These are phyloP conservation scores for Actias luna DNA, from an alignment of 2,888 invertebrate genomes.

Conservation along the genomic window DNA sequence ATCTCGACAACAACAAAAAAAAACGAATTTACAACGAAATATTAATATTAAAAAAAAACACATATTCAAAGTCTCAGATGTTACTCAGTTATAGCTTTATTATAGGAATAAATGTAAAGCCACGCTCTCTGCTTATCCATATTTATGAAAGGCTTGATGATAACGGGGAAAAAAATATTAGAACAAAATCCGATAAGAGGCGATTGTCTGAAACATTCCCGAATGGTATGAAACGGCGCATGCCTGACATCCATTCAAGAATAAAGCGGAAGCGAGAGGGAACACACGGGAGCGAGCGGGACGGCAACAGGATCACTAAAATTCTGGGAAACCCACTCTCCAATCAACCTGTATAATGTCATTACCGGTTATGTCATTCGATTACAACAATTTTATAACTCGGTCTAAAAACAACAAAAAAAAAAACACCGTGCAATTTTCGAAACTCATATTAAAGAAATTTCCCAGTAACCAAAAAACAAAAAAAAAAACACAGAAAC, in stretches of 20 bases:
- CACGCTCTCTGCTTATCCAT: not conserved
- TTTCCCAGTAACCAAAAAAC: not conserved
- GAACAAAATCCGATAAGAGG: not conserved
- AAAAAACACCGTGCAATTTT: not conserved
- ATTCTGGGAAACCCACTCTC: slow-evolving; percentile 54
- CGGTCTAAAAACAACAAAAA: not conserved
- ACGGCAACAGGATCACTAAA: slow-evolving; percentile 48
- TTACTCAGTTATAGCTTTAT: no score
- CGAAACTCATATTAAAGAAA: not conserved
- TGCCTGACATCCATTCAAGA: slow-evolving; percentile 69
- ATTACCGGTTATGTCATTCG: slow-evolving; percentile 29
- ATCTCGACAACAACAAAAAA: no score
- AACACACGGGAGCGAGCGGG: slow-evolving; percentile 39
- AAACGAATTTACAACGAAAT: no score
- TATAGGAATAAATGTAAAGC: no score
- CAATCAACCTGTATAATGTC: slow-evolving; percentile 40
- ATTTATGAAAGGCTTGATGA: not conserved
- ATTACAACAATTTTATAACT: slow-evolving; percentile 15
- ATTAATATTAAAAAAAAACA: no score
- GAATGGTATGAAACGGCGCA: slow-evolving; percentile 48
- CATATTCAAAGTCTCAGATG: no score
- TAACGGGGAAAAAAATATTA: not conserved
- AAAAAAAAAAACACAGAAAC: not conserved
- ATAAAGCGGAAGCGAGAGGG: slow-evolving; percentile 49
- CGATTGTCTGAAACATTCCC: not conserved